Conservation (phyloP, 2,797 vertebrate genomes). For the Sebastes hubbsi region DNA sequence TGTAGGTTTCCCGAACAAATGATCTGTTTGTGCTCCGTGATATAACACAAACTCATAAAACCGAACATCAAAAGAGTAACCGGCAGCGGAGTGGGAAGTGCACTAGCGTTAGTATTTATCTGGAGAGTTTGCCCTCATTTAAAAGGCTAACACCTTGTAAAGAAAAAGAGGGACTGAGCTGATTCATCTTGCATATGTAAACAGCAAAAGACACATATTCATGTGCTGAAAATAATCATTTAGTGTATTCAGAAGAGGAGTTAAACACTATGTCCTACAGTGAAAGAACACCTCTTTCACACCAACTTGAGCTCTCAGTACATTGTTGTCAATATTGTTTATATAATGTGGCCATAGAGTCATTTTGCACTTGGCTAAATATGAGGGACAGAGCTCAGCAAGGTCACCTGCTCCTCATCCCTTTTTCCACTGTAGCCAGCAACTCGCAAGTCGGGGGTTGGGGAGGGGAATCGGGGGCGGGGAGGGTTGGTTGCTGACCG, state of each 20-base stretch:
- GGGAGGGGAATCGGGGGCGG: conserved; percentile 44
- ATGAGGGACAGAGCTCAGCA: conserved; percentile 57
- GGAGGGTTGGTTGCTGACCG: conserved; percentile 67
- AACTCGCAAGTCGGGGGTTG: conserved; percentile 63
- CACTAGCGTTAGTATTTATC: conserved; percentile 32
- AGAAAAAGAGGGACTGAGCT: conserved; percentile 21
- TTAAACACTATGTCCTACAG: background rate
- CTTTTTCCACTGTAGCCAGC: conserved; percentile 74
- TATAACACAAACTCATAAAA: conserved; percentile 56
- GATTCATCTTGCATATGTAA: background rate
- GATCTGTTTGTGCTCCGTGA: conserved; percentile 4
- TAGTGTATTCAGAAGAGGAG: background rate
- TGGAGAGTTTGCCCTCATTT: conserved; percentile 42
- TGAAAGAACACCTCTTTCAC: background rate
- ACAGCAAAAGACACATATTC: background rate
- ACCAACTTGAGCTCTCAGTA: conserved; percentile 11
- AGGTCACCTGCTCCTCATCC: conserved; percentile 74
- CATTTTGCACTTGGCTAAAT: conserved; percentile 51
- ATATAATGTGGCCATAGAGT: conserved; percentile 48
- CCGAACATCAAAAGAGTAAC: conserved; percentile 69
- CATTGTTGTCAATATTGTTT: conserved; percentile 46
- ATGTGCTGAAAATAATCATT: background rate
- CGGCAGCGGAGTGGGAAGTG: conserved; percentile 38
- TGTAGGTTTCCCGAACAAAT: background rate
- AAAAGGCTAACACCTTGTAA: conserved; percentile 61